Evolutionary conservation across 2,888 invertebrate genomes (phyloP), one percentile per base, ranked within the genome.

Genomic region (Agrochola lychnidis): DNA sequence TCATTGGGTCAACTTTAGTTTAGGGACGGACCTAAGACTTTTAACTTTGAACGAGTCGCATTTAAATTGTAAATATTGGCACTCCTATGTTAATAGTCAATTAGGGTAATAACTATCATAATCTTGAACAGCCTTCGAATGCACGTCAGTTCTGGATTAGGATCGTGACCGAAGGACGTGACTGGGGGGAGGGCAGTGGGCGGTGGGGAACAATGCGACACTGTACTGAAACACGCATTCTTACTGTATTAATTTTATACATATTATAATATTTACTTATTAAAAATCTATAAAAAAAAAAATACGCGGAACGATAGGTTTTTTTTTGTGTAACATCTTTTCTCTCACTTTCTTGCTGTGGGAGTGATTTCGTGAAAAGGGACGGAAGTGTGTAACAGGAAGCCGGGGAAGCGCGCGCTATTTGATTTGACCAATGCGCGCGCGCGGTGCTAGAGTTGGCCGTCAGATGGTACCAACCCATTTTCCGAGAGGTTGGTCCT

Each of bases 141-240:
- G 72, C 86, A 83, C 57, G 80, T 79, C 61, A 74, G 66, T 53
- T 59, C 67, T 64, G 82, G 62, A 70, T 73, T 71, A 73, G 73
- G 81, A 81, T 84, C 85, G 85, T 85, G 85, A 81, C 85, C 40
- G 82, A 85, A 85, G 85, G 85, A 84, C 85, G 53, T n/a, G 53
- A 16, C 36, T 3, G 22, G 51, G 59, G 7, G 40, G 40, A 25
- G 56, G 76, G 64, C n/a, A 53, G 63, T 56, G 68, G 85, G 82
- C 16, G 64, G 81, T 68, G 82, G 82, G 63, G 74, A 69, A 67
- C 73, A 78, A 76, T 82, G 84, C 84, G 86, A 85, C 84, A 85
- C 70, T 76, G 36, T 59, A 70, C 56, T 78, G 40, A 56, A 82
- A 64, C 84, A 83, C 71, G 73, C 76, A n/a, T 76, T 70, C 19